Conservation (phyloP, 2,113 vertebrate species). For the Panthera tigris region DNA sequence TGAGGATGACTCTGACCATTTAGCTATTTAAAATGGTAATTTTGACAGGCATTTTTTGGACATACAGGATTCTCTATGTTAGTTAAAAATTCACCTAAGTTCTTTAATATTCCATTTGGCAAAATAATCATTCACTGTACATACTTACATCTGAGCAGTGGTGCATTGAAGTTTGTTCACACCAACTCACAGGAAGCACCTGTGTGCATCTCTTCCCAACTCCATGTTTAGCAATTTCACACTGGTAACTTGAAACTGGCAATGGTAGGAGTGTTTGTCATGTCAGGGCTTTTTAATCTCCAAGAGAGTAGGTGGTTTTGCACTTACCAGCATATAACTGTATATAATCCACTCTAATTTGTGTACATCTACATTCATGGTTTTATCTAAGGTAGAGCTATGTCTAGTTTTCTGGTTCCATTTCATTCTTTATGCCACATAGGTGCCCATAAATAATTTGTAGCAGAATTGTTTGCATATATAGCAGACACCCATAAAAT, state of each 20-base stretch:
- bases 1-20: background rate
- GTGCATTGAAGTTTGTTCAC: background rate
- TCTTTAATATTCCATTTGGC: background rate
- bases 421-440: background rate
- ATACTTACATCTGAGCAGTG: background rate
- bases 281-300: background rate
- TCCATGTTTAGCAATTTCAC: background rate
- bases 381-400: background rate
- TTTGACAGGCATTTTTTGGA: background rate
- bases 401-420: background rate
- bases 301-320: background rate
- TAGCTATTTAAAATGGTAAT: background rate
- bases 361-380: background rate
- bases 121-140: background rate
- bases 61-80: background rate
- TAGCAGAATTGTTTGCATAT: background rate
- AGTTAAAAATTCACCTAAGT: background rate
- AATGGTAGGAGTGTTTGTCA: background rate
- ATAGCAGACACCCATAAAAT: background rate
- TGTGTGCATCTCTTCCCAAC: background rate
- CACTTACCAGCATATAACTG: background rate
- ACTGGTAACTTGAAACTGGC: background rate
- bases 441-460: background rate
- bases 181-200: background rate
- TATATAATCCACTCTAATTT: background rate